These are phyloP conservation scores for Hipparchia semele DNA, from an alignment of 2,888 invertebrate species.

Conservation along the genomic window DNA sequence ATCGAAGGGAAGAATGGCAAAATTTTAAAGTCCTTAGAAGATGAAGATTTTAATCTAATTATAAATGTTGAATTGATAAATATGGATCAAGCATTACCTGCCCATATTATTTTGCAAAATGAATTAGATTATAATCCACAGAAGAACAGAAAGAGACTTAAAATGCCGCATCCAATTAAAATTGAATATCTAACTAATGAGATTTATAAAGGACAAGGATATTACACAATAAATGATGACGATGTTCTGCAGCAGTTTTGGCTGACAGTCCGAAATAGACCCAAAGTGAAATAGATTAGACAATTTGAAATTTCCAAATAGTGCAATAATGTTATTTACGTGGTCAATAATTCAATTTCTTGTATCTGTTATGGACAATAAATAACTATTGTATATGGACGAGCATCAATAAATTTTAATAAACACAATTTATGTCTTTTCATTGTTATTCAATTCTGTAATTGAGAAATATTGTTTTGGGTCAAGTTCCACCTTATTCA, in stretches of 20 bases:
- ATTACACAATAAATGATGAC: neutral
- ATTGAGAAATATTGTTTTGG: conserved; percentile 65
- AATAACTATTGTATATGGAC: neutral
- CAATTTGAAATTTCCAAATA: neutral
- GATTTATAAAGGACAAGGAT: neutral
- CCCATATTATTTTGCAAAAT: neutral
- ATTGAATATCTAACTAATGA: conserved; percentile 4
- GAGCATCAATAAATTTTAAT: conserved; percentile 23
- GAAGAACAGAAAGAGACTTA: neutral
- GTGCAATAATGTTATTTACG: conserved; percentile 2
- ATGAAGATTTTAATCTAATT: neutral
- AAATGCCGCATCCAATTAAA: neutral
- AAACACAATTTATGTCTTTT: neutral
- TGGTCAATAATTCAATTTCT: neutral
- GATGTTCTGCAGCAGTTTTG: conserved; percentile 3
- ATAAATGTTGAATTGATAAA: conserved; percentile 2
- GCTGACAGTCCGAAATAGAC: neutral
- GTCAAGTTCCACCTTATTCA: conserved; percentile 67
- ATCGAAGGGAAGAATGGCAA: neutral
- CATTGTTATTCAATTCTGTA: conserved; percentile 18
- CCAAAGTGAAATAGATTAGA: neutral
- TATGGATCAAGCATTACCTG: neutral
- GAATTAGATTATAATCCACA: neutral
- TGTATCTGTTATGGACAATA: conserved; percentile 3
- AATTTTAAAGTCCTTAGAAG: neutral